A percentile compares a stretch with the other conserved stretches of the same genome.
Evolutionary conservation across 2,797 vertebrate genomes (phyloP).

Genomic region (Hapalemur alaotrensis): DNA sequence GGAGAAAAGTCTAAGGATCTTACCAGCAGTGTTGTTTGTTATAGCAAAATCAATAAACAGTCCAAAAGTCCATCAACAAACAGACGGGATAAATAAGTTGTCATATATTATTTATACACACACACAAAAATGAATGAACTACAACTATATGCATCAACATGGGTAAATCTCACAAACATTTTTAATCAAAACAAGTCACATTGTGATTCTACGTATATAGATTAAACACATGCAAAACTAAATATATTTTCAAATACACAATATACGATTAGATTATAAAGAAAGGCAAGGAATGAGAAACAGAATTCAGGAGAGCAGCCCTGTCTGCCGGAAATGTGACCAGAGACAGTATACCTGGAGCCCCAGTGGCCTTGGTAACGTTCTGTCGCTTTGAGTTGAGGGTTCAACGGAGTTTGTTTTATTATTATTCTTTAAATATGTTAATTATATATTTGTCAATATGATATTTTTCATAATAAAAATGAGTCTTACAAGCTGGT

Average conservation of each 20-base stretch:
- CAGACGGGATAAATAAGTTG: neutral
- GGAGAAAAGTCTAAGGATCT: neutral
- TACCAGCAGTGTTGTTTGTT: neutral
- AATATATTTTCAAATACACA: neutral
- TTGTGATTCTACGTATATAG: neutral
- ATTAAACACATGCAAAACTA: neutral
- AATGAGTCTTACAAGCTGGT: neutral
- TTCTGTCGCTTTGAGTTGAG: neutral
- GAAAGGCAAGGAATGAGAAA: neutral
- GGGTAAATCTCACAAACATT: neutral
- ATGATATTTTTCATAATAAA: neutral
- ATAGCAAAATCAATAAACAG: neutral
- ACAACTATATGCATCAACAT: neutral
- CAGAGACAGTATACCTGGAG: neutral
- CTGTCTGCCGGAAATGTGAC: neutral
- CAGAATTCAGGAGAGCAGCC: neutral
- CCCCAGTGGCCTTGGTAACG: neutral
- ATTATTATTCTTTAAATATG: neutral
- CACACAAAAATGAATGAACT: neutral
- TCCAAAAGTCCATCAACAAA: neutral
- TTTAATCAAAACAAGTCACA: conserved; percentile 30
- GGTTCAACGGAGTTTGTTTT: neutral
- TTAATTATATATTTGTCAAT: neutral
- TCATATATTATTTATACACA: neutral
- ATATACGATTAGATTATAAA: neutral